Base-by-base conservation (phyloP, 2,888 invertebrate genomes). In the Stramonita haemastoma region DNA sequence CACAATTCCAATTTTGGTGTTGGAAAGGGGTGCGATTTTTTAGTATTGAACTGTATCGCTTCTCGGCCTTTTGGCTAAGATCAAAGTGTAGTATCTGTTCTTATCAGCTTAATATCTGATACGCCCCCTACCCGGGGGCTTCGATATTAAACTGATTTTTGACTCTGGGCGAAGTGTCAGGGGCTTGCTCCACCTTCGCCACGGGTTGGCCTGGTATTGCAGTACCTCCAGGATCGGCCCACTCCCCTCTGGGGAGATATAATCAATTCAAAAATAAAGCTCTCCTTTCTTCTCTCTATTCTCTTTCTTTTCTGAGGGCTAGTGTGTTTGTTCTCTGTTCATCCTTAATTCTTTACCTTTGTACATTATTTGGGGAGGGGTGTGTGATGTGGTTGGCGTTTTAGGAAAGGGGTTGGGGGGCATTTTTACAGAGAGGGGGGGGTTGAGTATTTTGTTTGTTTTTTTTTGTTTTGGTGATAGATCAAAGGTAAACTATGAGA, bases 161-260 rank as follows among this genome's bases (percentile, higher is more conserved):
- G 94, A 90, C 91, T 91, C 90, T 91, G 90, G 94, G 93, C 92
- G 93, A 93, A 93, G 93, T 92, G 94, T 92, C 92, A 93, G 97
- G 97, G 96, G 97, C 97, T 97, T 97, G 97, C 97, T 97, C 97
- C 97, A 97, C 96, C 97, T 96, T 97, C 96, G 96, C 96, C 81
- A 81, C 81, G 81, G 81, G 81, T 81, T 81, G 81, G 81, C 81
- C 81, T 81, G 81, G 81, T 81, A 36, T 81, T 81, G 81, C 81
- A 81, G 81, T 81, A 81, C 81, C 81, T 34, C 81, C 81, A 81
- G 81, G 81, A 81, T 81, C 81, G 81, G 81, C 81, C 81, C 81
- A 81, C 81, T 81, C 81, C 81, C 81, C 81, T 29, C 36, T 17
- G 19, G 81, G 81, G 81, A 32, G 32, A 4, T 34, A 81, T 32